Percentiles rank a stretch among this genome's conserved stretches.
phyloP scores from a whole-genome alignment of 1,140 invertebrate genomes.

The Orius insidiosus region DNA sequence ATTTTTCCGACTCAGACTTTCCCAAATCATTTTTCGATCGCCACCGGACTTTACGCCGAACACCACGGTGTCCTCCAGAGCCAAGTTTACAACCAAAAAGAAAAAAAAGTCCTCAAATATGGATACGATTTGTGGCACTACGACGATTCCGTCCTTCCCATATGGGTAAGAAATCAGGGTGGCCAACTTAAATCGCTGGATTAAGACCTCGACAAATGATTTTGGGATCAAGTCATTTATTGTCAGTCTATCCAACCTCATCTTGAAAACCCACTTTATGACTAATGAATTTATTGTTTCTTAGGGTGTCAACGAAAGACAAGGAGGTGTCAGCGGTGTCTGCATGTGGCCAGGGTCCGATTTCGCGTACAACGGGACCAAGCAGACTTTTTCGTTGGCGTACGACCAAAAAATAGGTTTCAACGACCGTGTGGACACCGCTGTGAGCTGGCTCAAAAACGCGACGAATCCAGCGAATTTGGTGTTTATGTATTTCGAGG shows the following conservation, averaged over 20 bases:
- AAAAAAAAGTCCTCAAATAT: slow-evolving; percentile 28
- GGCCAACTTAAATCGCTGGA: slow-evolving; percentile 1
- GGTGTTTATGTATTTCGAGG: slow-evolving; percentile 53
- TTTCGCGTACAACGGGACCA: slow-evolving; percentile 30
- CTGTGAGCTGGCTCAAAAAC: slow-evolving; percentile 40
- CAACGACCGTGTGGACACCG: slow-evolving; percentile 35
- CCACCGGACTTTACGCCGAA: slow-evolving; percentile 56
- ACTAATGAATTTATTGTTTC: too few relatives aligned
- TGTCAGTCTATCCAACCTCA: slow-evolving; percentile 9
- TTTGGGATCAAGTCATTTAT: not conserved
- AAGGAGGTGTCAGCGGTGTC: slow-evolving; percentile 33
- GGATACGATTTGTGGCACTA: slow-evolving; percentile 33
- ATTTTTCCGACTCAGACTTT: slow-evolving; percentile 60
- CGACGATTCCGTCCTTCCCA: slow-evolving; percentile 32
- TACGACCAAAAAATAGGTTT: slow-evolving; percentile 33
- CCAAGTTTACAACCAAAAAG: slow-evolving; percentile 37
- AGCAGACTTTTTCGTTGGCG: slow-evolving; percentile 28
- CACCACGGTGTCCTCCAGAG: slow-evolving; percentile 56
- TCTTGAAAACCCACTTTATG: not conserved
- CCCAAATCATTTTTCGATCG: slow-evolving; percentile 62
- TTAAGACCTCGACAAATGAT: too few relatives aligned
- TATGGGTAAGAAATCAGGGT: slow-evolving; percentile 38
- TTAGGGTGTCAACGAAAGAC: slow-evolving; percentile 32
- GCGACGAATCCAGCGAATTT: slow-evolving; percentile 37
- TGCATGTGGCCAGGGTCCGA: slow-evolving; percentile 44